phyloP scores from a whole-genome alignment of 2,113 vertebrate species.

The Corythornis cristatus region DNA sequence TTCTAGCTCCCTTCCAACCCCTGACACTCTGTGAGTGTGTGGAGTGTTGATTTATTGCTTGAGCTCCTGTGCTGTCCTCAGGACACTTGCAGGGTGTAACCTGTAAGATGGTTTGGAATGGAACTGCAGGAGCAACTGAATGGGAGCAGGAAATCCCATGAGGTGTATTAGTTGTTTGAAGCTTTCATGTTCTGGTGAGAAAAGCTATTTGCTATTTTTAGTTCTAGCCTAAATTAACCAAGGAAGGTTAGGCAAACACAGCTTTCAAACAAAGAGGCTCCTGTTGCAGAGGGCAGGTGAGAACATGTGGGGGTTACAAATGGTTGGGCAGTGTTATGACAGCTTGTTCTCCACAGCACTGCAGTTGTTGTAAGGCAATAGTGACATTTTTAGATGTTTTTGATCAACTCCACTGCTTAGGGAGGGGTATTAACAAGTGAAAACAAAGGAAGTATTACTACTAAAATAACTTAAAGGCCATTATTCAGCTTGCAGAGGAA shows the following conservation, averaged over 20 bases:
- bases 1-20: too few species aligned
- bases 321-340: not conserved
- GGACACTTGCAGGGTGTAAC: rapidly evolving
- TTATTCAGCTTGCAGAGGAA: not conserved
- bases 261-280: constrained; percentile 48
- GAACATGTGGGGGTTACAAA: constrained; percentile 11
- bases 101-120: not conserved
- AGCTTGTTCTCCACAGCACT: not conserved
- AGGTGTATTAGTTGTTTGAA: not conserved
- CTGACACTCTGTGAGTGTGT: too few species aligned
- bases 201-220: not conserved
- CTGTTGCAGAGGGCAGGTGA: constrained; percentile 59
- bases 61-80: not conserved
- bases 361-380: not conserved
- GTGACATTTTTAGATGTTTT: not conserved
- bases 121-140: not conserved
- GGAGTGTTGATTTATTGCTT: not conserved
- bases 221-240: constrained; percentile 21
- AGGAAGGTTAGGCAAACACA: constrained; percentile 11
- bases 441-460: not conserved
- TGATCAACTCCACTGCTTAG: not conserved
- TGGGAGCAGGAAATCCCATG: not conserved
- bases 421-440: not conserved
- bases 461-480: not conserved
- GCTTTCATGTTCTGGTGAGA: not conserved